Evolutionary conservation across 2,888 invertebrate species (phyloP).

Genomic region (Ennomos fuscantarius): DNA sequence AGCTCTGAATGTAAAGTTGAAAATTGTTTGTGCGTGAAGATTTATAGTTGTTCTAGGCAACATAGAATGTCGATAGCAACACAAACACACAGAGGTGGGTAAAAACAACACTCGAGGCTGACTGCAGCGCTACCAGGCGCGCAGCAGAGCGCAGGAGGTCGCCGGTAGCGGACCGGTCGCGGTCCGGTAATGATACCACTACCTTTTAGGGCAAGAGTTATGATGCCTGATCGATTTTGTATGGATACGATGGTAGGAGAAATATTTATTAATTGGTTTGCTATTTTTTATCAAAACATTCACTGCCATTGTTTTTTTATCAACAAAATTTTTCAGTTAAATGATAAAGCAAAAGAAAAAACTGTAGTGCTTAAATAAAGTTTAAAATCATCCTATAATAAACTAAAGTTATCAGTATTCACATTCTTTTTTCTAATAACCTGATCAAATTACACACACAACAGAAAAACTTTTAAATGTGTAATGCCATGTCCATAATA

Average conservation of each 20-base stretch:
- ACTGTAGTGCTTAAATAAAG: background rate
- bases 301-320: no score
- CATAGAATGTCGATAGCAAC: slow-evolving; percentile 69
- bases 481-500: slow-evolving; percentile 53
- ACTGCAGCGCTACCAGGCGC: slow-evolving; percentile 71
- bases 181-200: slow-evolving; percentile 79
- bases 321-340: no score
- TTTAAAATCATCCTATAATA: no score
- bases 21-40: slow-evolving; percentile 32
- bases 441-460: no score
- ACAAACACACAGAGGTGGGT: slow-evolving; percentile 71
- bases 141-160: slow-evolving; percentile 64
- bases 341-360: background rate
- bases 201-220: slow-evolving; percentile 80
- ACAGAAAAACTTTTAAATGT: no score
- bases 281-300: no score
- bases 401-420: no score
- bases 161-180: slow-evolving; percentile 71
- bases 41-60: slow-evolving; percentile 53
- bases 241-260: slow-evolving; percentile 58
- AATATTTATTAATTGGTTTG: no score
- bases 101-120: slow-evolving; percentile 71
- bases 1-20: slow-evolving; percentile 31
- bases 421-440: no score
- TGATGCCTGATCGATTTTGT: slow-evolving; percentile 63